Evolutionary conservation across 2,888 invertebrate species (phyloP).

Genomic region (Perdita meconis): DNA sequence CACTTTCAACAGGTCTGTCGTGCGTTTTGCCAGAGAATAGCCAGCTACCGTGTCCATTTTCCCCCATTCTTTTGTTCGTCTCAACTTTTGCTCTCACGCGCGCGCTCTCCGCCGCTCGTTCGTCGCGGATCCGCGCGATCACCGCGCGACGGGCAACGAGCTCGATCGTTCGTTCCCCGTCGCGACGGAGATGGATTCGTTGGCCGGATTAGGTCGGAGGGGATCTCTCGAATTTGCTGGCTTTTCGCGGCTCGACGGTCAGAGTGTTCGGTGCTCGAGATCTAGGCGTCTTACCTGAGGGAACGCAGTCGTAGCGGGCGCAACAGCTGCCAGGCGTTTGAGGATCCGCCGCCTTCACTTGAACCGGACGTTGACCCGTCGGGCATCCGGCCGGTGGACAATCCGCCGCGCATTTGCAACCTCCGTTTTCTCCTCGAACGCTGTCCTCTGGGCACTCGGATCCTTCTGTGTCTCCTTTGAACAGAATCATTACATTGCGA

Average conservation of each 20-base stretch:
- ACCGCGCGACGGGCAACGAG: not conserved
- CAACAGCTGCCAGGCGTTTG: constrained; percentile 80
- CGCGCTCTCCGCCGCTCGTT: too few relatives aligned
- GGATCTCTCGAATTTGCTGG: not conserved
- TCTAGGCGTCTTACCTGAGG: constrained; percentile 61
- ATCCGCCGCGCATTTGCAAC: constrained; percentile 77
- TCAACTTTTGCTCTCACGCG: too few relatives aligned
- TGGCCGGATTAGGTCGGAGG: not conserved
- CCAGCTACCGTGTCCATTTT: not conserved
- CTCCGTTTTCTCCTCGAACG: constrained; percentile 73
- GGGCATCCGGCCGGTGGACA: constrained; percentile 77
- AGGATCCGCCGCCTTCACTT: constrained; percentile 70
- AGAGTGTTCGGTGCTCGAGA: too few relatives aligned
- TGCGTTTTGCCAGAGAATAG: constrained; percentile 4
- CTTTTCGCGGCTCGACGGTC: constrained; percentile 2
- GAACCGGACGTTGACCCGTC: constrained; percentile 74
- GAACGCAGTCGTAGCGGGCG: constrained; percentile 78
- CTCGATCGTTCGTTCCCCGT: not conserved
- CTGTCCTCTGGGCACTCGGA: constrained; percentile 79
- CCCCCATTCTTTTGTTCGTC: not conserved
- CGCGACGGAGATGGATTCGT: not conserved
- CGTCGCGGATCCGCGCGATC: too few relatives aligned
- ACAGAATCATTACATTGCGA: constrained; percentile 40
- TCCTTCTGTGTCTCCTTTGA: constrained; percentile 50
- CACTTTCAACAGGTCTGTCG: constrained; percentile 10